Evolutionary conservation across 2,113 vertebrate genomes (phyloP), one percentile per base, ranked within the genome.

Genomic region (Nycticorax nycticorax): DNA sequence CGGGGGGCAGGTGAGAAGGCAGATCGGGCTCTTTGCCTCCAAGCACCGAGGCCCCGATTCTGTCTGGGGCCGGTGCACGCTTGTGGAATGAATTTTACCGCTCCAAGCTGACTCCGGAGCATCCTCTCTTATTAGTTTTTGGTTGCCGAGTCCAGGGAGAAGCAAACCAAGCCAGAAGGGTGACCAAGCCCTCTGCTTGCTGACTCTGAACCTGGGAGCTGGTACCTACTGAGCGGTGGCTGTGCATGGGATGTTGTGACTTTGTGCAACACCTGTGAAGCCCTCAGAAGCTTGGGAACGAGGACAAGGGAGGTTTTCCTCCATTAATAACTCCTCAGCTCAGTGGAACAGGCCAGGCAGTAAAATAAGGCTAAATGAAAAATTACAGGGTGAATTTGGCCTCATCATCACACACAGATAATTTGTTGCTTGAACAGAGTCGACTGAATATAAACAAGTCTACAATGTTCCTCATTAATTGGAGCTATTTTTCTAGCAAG

Each of bases 381-480:
- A 97, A 97, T 95, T 93, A 93, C 50, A 92, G 97, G 88, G 80
- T 85, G 59, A 85, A 95, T 96, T 93, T 96, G 91, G 80, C 77
- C 93, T 95, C 92, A 39, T 93, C 91, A 93, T 94, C 73, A 66
- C 62, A 84, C 43, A 68, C 32, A 93, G 83, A 97, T 91, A 79
- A 96, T 97, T 95, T 93, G 92, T 93, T 95, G 84, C 84, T 85
- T 72, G 60, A 94, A 95, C 66, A 72, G 83, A 95, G 69, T 73
- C 13, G 8, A 66, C 45, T 89, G 83, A 96, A 85, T 89, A 92
- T 82, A 97, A 97, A 97, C 89, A 94, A 96, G 62, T n/a, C 76
- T 92, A 82, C 53, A 91, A 82, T 82, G 74, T 89, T 91, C 73
- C 66, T 93, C 94, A 95, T 95, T 97, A 97, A 94, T 96, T 89